These are phyloP conservation scores for Nudaria mundana DNA, from an alignment of 2,888 invertebrate species.

Conservation along the genomic window DNA sequence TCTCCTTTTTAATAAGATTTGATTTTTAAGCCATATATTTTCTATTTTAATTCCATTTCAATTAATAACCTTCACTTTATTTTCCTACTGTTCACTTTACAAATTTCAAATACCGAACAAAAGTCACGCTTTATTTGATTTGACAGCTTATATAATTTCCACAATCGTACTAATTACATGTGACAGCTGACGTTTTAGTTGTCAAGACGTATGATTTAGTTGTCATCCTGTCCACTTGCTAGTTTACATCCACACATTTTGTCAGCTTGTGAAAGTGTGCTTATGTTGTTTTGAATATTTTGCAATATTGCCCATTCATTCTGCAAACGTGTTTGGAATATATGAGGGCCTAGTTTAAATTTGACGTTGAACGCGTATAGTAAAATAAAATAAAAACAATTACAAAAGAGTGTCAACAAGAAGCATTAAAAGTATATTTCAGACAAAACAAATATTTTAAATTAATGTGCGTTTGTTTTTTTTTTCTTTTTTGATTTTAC, in stretches of 20 bases:
- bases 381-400: too few relatives aligned
- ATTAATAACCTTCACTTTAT: constrained; percentile 11
- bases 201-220: too few relatives aligned
- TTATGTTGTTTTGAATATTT: constrained; percentile 20
- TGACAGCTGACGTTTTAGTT: too few relatives aligned
- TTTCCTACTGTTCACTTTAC: constrained; percentile 21
- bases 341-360: background rate
- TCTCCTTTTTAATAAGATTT: background rate
- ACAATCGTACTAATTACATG: too few relatives aligned
- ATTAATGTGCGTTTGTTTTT: constrained; percentile 16
- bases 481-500: constrained; percentile 9
- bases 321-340: constrained; percentile 21
- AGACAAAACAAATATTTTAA: constrained; percentile 17
- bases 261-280: constrained; percentile 25
- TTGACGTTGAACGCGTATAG: too few relatives aligned
- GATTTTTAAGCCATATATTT: constrained; percentile 8
- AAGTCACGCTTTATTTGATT: constrained; percentile 6
- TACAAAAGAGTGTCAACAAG: too few relatives aligned
- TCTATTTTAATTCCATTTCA: constrained; percentile 2
- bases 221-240: too few relatives aligned
- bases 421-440: constrained; percentile 26
- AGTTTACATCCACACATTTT: constrained; percentile 46
- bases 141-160: too few relatives aligned
- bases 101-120: constrained; percentile 6
- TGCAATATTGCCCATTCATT: constrained; percentile 12